Base-by-base conservation (phyloP, 2,113 vertebrate species). In the Alligator sinensis region DNA sequence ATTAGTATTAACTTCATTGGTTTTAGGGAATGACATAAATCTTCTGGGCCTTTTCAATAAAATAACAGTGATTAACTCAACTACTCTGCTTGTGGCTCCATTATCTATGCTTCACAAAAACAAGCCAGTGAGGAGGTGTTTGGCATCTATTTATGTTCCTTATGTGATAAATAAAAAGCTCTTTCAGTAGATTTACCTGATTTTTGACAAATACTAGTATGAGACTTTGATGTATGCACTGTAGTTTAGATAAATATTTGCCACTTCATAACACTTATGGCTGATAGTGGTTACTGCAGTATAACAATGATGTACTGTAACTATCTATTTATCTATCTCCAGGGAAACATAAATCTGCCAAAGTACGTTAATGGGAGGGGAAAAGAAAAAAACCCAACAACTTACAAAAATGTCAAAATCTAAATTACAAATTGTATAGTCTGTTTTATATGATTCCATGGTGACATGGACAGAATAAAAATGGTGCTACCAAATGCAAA, bases 231-330 rank as follows among this genome's bases (percentile, higher is more conserved):
- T 86, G 72, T 27, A 78, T 88, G 58, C 3, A 30, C 90, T 85
- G 78, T 14, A 78, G 58, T 88, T 95, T 84, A 92, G 76, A 84
- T 80, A 91, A 96, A 93, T 93, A 92, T 93, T 95, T 93, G 18
- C 47, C 59, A 84, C n/a, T 95, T 95, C 70, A 82, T 77, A 90
- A 62, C 22, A 63, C 13, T 91, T 84, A 77, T 82, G 81, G 38
- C 57, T 92, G 88, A 92, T 81, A 80, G 18, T 27, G 38, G 66
- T 74, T 91, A 78, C 57, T 84, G 34, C 62, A 84, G 6, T 82
- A 21, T 87, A 96, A 90, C 59, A 82, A 28, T 92, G 92, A 95
- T 79, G 62, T 88, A 96, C 0, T 2, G n/a, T 82, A 93, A 25
- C 86, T 91, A 60, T 90, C 60, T 81, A 13, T 89, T 86, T 94